phyloP scores from a whole-genome alignment of 2,797 vertebrate genomes.

The Phataginus tricuspis region DNA sequence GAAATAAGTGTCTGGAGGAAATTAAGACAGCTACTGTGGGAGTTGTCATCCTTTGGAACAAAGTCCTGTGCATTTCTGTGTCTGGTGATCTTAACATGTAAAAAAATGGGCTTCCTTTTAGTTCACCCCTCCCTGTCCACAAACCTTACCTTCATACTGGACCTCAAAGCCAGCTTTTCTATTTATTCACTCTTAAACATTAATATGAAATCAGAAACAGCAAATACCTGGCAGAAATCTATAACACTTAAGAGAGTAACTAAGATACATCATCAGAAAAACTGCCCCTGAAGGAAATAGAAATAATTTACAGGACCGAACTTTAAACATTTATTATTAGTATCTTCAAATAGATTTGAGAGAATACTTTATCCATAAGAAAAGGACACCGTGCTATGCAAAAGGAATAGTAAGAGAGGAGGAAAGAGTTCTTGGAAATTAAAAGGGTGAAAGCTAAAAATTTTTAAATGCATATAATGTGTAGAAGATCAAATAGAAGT shows the following conservation, averaged over 20 bases:
- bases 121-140: background rate
- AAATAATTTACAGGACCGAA: background rate
- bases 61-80: background rate
- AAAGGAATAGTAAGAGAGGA: background rate
- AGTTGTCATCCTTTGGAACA: background rate
- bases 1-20: background rate
- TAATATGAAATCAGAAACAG: background rate
- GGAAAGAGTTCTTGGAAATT: background rate
- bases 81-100: background rate
- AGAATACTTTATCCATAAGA: background rate
- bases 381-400: background rate
- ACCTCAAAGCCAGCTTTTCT: background rate
- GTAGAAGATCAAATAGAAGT: background rate
- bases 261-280: background rate
- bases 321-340: slow-evolving; percentile 7
- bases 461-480: background rate
- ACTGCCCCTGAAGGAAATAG: background rate
- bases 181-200: background rate
- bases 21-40: background rate
- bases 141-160: background rate
- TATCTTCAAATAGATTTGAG: background rate
- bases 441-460: background rate
- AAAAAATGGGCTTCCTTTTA: background rate
- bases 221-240: background rate
- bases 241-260: background rate